phyloP scores from a whole-genome alignment of 2,113 vertebrate genomes.

The Mustelus asterias region DNA sequence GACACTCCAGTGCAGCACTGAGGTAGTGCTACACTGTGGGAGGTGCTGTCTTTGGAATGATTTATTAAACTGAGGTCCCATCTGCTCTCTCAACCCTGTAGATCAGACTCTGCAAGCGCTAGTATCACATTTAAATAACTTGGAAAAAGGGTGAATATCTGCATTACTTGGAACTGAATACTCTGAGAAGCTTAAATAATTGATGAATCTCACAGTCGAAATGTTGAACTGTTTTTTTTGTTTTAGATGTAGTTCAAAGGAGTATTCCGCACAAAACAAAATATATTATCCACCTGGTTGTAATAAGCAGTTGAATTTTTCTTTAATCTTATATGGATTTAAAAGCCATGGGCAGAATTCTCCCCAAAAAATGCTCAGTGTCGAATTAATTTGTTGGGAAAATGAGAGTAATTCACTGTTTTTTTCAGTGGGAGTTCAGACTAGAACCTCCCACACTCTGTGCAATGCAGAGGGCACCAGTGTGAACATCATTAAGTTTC shows the following conservation, averaged over 20 bases:
- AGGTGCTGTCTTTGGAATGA: too few relatives aligned
- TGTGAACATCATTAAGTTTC: too few relatives aligned
- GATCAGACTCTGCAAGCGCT: background rate
- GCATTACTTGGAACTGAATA: background rate
- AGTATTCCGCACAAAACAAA: background rate
- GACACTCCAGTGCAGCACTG: background rate
- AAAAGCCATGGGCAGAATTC: background rate
- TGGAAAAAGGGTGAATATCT: background rate
- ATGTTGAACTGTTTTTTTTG: background rate
- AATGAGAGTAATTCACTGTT: too few relatives aligned
- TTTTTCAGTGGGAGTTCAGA: too few relatives aligned
- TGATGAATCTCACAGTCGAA: background rate
- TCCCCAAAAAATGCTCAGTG: too few relatives aligned
- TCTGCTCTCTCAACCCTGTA: background rate
- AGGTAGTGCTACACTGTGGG: too few relatives aligned
- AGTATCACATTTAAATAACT: background rate
- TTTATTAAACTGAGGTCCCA: too few relatives aligned
- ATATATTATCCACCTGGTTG: background rate
- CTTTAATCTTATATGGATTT: background rate
- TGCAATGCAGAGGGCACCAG: too few relatives aligned
- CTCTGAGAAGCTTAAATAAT: background rate
- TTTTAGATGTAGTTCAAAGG: background rate
- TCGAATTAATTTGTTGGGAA: too few relatives aligned
- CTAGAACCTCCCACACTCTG: too few relatives aligned
- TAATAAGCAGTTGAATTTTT: background rate